Evolutionary conservation across 35 echinoderm and acorn worm genomes (phyloP).

Genomic region (Holothuria glaberrima): DNA sequence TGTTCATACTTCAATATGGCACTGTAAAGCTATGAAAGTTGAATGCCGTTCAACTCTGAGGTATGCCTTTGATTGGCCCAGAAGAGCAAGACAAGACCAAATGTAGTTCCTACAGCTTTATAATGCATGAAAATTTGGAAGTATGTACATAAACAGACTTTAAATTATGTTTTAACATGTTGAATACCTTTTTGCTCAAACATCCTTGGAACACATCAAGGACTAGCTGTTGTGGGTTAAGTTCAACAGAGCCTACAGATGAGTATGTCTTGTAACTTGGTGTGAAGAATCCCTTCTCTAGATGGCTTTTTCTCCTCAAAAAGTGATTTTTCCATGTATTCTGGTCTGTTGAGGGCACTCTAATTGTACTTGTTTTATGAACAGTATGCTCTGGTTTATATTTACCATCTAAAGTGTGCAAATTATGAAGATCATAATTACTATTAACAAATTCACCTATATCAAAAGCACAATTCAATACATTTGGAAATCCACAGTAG

Average conservation of each 20-base stretch:
- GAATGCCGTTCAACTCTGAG: no score
- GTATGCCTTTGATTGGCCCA: no score
- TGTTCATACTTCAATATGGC: no score
- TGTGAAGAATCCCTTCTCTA: slow-evolving; percentile 85
- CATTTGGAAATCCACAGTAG: no score
- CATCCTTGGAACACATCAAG: slow-evolving; percentile 69
- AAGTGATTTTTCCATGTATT: slow-evolving; percentile 65
- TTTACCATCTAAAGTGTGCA: slow-evolving; percentile 33
- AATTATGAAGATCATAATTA: neutral
- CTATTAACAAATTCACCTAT: neutral
- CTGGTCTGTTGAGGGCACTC: slow-evolving; percentile 39
- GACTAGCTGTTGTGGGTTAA: slow-evolving; percentile 76
- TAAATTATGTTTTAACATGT: neutral
- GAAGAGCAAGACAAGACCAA: no score
- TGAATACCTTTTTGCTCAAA: slow-evolving; percentile 73
- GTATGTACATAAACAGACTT: no score
- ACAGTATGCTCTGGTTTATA: slow-evolving; percentile 64
- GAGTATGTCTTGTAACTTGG: slow-evolving; percentile 76
- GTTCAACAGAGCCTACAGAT: slow-evolving; percentile 77
- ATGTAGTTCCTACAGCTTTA: no score
- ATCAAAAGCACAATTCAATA: neutral
- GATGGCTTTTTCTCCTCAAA: slow-evolving; percentile 66
- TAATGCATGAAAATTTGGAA: no score
- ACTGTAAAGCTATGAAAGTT: no score
- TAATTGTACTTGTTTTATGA: slow-evolving; percentile 56